A percentile compares a stretch with the other conserved stretches of the same genome.
These are phyloP conservation scores for Zosterops japonicus DNA, from an alignment of 2,113 vertebrate species.

Conservation along the genomic window DNA sequence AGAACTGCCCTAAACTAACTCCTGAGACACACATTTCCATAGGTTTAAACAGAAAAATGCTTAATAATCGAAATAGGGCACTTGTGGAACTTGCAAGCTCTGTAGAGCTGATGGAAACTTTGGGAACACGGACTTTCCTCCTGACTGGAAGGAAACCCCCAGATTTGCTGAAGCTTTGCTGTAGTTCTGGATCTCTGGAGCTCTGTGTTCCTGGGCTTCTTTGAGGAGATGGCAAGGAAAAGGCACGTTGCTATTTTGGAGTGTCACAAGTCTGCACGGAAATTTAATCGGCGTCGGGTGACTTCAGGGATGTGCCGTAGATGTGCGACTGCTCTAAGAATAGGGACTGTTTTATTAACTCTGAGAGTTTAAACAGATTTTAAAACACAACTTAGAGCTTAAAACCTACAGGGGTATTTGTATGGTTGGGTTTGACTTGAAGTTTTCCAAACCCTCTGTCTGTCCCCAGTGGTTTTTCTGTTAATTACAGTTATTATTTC, in stretches of 20 bases:
- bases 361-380: background rate
- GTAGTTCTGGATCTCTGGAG: background rate
- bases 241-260: background rate
- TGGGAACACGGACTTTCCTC: background rate
- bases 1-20: background rate
- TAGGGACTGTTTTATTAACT: background rate
- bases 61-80: accelerated
- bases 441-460: background rate
- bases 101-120: background rate
- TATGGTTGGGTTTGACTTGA: background rate
- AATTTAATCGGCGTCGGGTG: background rate
- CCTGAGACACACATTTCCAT: background rate
- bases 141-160: accelerated
- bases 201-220: background rate
- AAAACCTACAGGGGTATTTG: accelerated
- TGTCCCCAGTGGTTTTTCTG: background rate
- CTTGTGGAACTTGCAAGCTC: background rate
- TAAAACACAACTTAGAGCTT: accelerated
- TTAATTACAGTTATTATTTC: background rate
- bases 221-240: background rate
- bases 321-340: background rate
- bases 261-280: background rate
- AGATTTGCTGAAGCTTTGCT: background rate
- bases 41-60: background rate
- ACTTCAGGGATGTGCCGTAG: background rate